These are phyloP conservation scores for Bacillus rossius DNA, from an alignment of 1,140 invertebrate genomes.

Conservation along the genomic window DNA sequence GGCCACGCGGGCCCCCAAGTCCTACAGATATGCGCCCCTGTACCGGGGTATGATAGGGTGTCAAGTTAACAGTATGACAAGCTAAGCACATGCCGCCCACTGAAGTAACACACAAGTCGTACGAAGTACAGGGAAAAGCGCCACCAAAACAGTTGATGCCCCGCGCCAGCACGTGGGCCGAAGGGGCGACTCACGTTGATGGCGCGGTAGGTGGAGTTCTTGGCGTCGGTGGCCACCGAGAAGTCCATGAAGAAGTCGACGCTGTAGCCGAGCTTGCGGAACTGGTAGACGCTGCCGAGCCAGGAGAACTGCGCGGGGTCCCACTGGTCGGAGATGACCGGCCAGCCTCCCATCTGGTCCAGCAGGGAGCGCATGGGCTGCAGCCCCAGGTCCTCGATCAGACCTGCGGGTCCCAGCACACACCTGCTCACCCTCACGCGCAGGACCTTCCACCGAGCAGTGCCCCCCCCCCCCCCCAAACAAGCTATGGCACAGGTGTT, in stretches of 20 bases:
- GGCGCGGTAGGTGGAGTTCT: constrained; percentile 77
- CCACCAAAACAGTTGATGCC: too few species aligned
- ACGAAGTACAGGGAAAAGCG: too few species aligned
- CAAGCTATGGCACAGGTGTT: constrained; percentile 35
- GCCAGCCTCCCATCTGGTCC: constrained; percentile 83
- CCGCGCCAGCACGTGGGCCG: neutral
- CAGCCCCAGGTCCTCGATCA: constrained; percentile 67
- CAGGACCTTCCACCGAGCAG: constrained; percentile 39
- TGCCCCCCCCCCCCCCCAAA: constrained; percentile 32
- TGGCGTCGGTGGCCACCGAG: constrained; percentile 84
- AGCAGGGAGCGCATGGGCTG: constrained; percentile 64
- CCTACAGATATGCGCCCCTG: too few species aligned
- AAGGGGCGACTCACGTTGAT: constrained; percentile 68
- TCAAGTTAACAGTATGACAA: too few species aligned
- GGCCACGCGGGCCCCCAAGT: too few species aligned
- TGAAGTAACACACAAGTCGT: too few species aligned
- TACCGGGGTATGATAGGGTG: too few species aligned
- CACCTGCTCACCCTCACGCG: constrained; percentile 39
- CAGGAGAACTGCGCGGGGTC: constrained; percentile 65
- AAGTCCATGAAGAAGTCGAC: constrained; percentile 92
- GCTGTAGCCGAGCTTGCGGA: constrained; percentile 71
- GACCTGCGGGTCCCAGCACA: constrained; percentile 42
- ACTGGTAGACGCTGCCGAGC: constrained; percentile 76
- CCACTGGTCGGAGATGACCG: constrained; percentile 77
- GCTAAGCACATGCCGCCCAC: too few species aligned